Evolutionary conservation across 2,888 invertebrate genomes (phyloP), one percentile per base, ranked within the genome.

Genomic region (Congeria kusceri): DNA sequence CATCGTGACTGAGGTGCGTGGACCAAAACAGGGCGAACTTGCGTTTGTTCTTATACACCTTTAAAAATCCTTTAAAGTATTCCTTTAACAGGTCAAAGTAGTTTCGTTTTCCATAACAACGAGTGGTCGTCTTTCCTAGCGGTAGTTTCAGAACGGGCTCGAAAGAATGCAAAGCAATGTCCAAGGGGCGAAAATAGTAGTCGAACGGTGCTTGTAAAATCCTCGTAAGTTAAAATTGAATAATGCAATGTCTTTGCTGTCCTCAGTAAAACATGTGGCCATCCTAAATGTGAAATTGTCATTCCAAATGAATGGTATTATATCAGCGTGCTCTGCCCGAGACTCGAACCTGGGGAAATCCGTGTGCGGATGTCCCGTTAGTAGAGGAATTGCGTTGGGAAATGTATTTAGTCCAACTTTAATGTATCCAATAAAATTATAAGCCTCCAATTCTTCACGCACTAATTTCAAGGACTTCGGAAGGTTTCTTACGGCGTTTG

Each of bases 1-100:
- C 96, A 91, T 98, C 98, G 91, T 98, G 98, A 3, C 97, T 96
- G 88, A 97, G 94, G 67, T 96, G 96, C 0, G 96, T 96, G 78
- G 96, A 95, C 97, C 98, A 98, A 90, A 97, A 96, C 87, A 98
- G 96, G 0, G 96, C 96, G 93, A 98, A 97, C 88, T 96, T 95
- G n/a, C 95, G 95, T 5, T 95, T 94, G 0, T 94, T 90, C 66
- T 94, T 94, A 91, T 96, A 95, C 2, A 94, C 94, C 0, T 93
- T 93, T 0, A 95, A 95, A 73, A 97, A 95, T 63, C 92, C 88
- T 11, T 86, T 80, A 20, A 86, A 69, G 65, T 87, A 97, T 76
- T 96, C 95, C 46, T 97, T 93, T 3, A 97, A 93, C 23, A 96
- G 7, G 20, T 65, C 57, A 28, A 59, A 65, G 25, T 59, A 27